Evolutionary conservation across 2,888 invertebrate genomes (phyloP).

Genomic region (Drosophila tanythrix): DNA sequence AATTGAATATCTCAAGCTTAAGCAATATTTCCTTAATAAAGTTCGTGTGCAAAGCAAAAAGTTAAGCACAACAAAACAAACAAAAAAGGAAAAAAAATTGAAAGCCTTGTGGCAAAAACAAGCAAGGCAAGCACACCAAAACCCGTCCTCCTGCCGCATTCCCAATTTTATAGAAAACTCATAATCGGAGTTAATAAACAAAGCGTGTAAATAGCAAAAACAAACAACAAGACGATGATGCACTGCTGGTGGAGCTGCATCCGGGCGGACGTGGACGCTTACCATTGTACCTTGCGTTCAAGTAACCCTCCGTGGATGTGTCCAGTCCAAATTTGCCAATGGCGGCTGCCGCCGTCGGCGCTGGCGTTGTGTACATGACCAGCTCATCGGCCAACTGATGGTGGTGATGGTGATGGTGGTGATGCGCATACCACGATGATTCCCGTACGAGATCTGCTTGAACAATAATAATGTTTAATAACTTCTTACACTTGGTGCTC

Average conservation of each 20-base stretch:
- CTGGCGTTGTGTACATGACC: slow-evolving; percentile 81
- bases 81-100: slow-evolving; percentile 18
- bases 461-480: slow-evolving; percentile 8
- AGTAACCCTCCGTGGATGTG: slow-evolving; percentile 83
- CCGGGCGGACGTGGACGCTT: slow-evolving; percentile 78
- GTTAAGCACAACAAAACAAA: slow-evolving; percentile 46
- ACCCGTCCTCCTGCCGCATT: slow-evolving; percentile 14
- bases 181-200: slow-evolving; percentile 80
- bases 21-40: slow-evolving; percentile 38
- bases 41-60: slow-evolving; percentile 52
- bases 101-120: slow-evolving; percentile 42
- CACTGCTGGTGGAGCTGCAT: slow-evolving; percentile 42
- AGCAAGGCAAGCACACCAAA: slow-evolving; percentile 7
- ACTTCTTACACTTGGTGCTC: neutral
- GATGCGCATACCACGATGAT: slow-evolving; percentile 79
- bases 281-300: slow-evolving; percentile 85
- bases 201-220: slow-evolving; percentile 66
- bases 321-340: slow-evolving; percentile 83
- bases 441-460: slow-evolving; percentile 75
- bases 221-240: slow-evolving; percentile 54
- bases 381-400: slow-evolving; percentile 82
- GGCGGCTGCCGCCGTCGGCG: slow-evolving; percentile 70
- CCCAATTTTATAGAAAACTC: slow-evolving; percentile 49
- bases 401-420: slow-evolving; percentile 81
- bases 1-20: slow-evolving; percentile 9